Evolutionary conservation across 2,797 vertebrate species (phyloP), one percentile per base, ranked within the genome.

Genomic region (Onychomys arenicola): DNA sequence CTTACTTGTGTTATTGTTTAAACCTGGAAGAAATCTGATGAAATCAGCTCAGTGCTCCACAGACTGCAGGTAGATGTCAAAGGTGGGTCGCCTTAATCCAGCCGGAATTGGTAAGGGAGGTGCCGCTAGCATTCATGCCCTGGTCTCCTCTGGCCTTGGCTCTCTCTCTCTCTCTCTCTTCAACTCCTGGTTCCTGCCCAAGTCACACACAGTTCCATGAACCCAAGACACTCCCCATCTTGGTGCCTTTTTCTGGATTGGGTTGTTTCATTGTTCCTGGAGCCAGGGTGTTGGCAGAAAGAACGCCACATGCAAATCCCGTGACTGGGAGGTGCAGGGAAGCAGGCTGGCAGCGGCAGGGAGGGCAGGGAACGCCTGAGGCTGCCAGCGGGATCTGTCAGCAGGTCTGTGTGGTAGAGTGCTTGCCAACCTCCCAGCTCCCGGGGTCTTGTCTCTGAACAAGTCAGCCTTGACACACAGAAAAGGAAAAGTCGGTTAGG

Each of bases 381-480:
- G 3, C 81, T 52, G 0, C 61, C 4, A 0, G 78, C 55, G 25
- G 85, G 9, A 32, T 23, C 83, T 43, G 81, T 27, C 5, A 12
- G 12, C 12, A 1, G 5, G 21, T 73, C 59, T 65, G 25, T 40
- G 34, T 17, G 0, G 6, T 13, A 10, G 23, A 34, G 32, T 6
- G 0, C 0, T 34, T 13, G 6, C 23, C 37, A 25, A 5, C 40
- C 8, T 40, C 40, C 6, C 9, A 0, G 37, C 25, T 59, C 43
- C 37, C 0, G 19, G 61, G 91, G 43, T 55, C 85, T 63, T 71
- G n/a, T 67, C 93, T 57, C 25, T 83, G 12, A 37, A 6, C 57
- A 78, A 71, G 25, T 76, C 23, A 21, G n/a, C 91, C 43, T 87
- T 84, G 76, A 43, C 69, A 29, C 49, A 40, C 17, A 46, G 10